phyloP scores from a whole-genome alignment of 2,888 invertebrate genomes.

The Erannis defoliaria region DNA sequence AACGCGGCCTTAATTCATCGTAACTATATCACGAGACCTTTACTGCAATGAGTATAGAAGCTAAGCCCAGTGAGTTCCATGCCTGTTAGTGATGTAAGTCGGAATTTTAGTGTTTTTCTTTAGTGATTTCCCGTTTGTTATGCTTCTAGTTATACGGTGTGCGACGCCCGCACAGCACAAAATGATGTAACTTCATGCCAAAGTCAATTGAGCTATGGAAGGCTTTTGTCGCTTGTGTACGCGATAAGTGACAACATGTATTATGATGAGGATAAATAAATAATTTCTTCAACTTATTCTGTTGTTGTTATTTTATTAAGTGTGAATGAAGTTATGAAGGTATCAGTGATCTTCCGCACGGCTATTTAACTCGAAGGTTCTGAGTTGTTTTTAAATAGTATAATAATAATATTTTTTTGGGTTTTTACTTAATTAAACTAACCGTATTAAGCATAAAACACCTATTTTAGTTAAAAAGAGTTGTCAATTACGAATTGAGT shows the following conservation, averaged over 20 bases:
- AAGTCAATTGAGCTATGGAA: constrained; percentile 86
- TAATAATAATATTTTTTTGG: too few species aligned
- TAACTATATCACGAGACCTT: too few species aligned
- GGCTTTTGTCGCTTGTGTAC: constrained; percentile 84
- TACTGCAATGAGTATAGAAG: constrained; percentile 11
- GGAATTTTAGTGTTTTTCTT: constrained; percentile 40
- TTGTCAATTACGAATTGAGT: too few species aligned
- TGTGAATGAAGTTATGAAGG: not conserved
- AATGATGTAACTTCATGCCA: constrained; percentile 83
- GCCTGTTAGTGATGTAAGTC: constrained; percentile 32
- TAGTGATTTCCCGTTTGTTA: constrained; percentile 31
- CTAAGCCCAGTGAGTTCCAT: constrained; percentile 34
- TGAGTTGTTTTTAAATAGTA: too few species aligned
- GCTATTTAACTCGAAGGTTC: too few species aligned
- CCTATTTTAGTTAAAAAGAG: too few species aligned
- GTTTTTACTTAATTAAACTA: too few species aligned
- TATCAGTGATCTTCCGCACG: too few species aligned
- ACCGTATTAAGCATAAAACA: too few species aligned
- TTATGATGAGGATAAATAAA: constrained; percentile 81
- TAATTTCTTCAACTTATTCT: constrained; percentile 77
- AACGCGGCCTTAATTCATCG: too few species aligned
- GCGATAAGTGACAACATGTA: constrained; percentile 84
- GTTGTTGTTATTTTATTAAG: constrained; percentile 39
- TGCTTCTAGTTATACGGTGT: constrained; percentile 39
- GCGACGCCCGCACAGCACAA: constrained; percentile 70